Evolutionary conservation across 2,113 vertebrate species (phyloP), one percentile per base, ranked within the genome.

Genomic region (Ictidomys tridecemlineatus): DNA sequence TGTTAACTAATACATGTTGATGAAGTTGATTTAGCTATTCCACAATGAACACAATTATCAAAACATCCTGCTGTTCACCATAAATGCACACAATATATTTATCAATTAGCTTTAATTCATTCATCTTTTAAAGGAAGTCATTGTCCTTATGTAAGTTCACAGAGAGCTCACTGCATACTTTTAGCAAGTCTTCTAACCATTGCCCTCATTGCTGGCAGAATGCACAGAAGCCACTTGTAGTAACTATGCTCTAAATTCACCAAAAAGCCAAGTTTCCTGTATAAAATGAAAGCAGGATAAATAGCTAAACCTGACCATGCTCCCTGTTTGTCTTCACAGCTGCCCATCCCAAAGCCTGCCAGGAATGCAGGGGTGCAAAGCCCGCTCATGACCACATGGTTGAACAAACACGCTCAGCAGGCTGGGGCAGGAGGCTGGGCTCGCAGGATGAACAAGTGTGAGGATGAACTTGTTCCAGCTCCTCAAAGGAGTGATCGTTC

Each of bases 331-430:
- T n/a, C 30, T 90, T 45, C 24, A 51, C 4, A 5, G 16, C 48
- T 32, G 1, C 34, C 16, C 51, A 76, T 63, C 48, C 26, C 8
- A 4, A 48, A 45, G 17, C 1, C 20, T 34, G 17, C 22, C 39
- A 24, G 58, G 11, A 22, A 28, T 1, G 8, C 12, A 4, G 32
- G 32, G 16, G 17, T 9, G 1, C 51, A 85, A 61, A 69, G 24
- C 18, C 69, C 56, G 20, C 20, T 30, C n/a, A 51, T 2, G 0
- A 51, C 48, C 9, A 32, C 4, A 1, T 0, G 0, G 13, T 8
- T 24, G 16, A 32, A 13, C 28, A 73, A 67, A 42, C 12, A 51
- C 1, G 4, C 16, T 32, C 37, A 17, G 18, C 56, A 56, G 56
- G 53, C 18, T 28, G 30, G 78, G 53, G 26, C 80, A 69, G 53